Evolutionary conservation across 2,888 invertebrate genomes (phyloP), one percentile per base, ranked within the genome.

Genomic region (Sinhomidia bicolor): DNA sequence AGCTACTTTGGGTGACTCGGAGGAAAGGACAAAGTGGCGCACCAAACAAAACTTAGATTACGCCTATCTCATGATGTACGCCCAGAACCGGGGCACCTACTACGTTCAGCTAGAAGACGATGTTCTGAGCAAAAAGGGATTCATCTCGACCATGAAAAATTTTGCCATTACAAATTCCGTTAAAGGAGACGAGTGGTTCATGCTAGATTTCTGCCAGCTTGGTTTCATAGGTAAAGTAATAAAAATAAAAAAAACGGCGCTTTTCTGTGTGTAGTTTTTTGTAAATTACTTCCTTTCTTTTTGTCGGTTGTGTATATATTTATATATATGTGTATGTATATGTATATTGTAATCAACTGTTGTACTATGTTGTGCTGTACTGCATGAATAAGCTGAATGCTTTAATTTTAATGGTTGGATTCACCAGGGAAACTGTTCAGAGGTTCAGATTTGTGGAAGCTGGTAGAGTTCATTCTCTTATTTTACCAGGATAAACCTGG

Each of bases 401-500:
- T n/a, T 54, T 14, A 6, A 54, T 54, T 17, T n/a, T 54, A 17
- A 54, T 79, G 3, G 47, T 54, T 26, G 17, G 10, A 41, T 62
- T 78, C 60, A 94, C 94, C 93, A 96, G 96, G 96, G 71, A 97
- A 97, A 95, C 95, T 99, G 95, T 98, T 99, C 94, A 96, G 97
- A 93, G 96, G 97, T 20, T 95, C 96, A 0, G 97, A 98, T 93
- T 94, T 99, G 26, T 96, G 97, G 0, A 96, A 96, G 94, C 95
- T 99, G 89, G 96, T 98, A 54, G 97, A 98, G 91, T 99, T 98
- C 94, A 97, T 99, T 92, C 96, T 99, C 93, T 96, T 99, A 95
- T 99, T 99, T 93, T 97, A 98, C 94, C 96, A 96, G 93, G 98
- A 99, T 93, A 98, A 99, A 94, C 99, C 99, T 0, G 98, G 99